Conservation (phyloP, 2,888 invertebrate species). For the Cephus sareptanus region DNA sequence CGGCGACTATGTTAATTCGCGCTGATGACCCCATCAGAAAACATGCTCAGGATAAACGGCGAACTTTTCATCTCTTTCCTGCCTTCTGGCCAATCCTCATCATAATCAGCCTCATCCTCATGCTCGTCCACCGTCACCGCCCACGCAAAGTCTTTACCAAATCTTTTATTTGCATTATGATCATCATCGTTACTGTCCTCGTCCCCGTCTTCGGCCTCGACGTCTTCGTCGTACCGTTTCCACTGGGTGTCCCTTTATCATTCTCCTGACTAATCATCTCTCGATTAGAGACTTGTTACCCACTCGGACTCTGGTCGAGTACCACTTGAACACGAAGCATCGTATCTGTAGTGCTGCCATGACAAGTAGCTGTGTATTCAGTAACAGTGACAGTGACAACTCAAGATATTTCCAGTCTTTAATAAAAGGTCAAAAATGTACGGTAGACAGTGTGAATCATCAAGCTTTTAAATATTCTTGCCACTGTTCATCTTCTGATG, state of each 20-base stretch:
- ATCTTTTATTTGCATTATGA: background rate
- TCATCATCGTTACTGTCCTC: background rate
- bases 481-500: background rate
- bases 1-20: constrained; percentile 58
- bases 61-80: constrained; percentile 5
- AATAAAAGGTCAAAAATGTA: background rate
- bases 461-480: background rate
- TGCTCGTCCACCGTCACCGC: background rate
- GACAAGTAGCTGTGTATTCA: background rate
- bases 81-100: background rate
- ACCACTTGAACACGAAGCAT: background rate
- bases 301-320: background rate
- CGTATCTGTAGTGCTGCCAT: background rate
- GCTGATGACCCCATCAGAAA: constrained; percentile 64
- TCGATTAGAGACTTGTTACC: background rate
- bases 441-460: background rate
- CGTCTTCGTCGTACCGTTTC: background rate
- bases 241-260: background rate
- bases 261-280: background rate
- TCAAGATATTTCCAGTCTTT: background rate
- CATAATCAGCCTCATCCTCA: background rate
- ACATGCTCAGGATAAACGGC: constrained; percentile 44
- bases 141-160: background rate
- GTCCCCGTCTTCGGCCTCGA: background rate
- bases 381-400: background rate